Percentiles rank a stretch among this genome's conserved stretches.
These are phyloP conservation scores for Anguilla pacifica DNA, from an alignment of 2,797 vertebrate genomes.

Conservation along the genomic window DNA sequence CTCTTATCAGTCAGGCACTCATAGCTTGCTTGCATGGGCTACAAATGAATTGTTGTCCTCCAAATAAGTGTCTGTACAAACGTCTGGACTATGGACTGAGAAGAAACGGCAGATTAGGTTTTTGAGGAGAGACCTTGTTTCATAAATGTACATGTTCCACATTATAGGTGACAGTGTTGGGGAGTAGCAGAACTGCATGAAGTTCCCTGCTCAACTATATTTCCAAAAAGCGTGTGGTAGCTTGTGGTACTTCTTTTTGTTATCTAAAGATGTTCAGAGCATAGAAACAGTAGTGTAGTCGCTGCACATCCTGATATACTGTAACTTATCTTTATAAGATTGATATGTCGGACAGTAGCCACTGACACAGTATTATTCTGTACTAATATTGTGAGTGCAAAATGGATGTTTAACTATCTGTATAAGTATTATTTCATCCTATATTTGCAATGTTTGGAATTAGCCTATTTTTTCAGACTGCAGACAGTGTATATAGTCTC, in stretches of 20 bases:
- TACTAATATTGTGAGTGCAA: no score
- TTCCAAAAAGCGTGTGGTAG: not conserved
- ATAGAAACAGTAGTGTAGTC: not conserved
- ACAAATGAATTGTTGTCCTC: not conserved
- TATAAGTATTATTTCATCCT: no score
- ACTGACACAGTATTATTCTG: no score
- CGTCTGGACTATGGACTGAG: not conserved
- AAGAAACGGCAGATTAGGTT: not conserved
- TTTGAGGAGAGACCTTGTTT: not conserved
- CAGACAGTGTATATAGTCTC: no score
- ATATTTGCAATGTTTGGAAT: no score
- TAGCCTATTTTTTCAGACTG: no score
- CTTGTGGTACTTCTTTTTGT: not conserved
- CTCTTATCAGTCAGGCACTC: not conserved
- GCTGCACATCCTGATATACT: no score
- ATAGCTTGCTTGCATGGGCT: conserved; percentile 4
- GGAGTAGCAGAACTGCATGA: not conserved
- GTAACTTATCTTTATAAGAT: no score
- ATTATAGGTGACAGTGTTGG: not conserved
- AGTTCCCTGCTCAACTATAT: not conserved
- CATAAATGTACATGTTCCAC: not conserved
- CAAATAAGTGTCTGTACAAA: not conserved
- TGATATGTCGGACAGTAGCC: no score
- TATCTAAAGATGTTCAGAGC: not conserved
- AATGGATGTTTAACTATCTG: no score